Evolutionary conservation across 2,888 invertebrate species (phyloP).

Genomic region (Trypoxylon attenuatum): DNA sequence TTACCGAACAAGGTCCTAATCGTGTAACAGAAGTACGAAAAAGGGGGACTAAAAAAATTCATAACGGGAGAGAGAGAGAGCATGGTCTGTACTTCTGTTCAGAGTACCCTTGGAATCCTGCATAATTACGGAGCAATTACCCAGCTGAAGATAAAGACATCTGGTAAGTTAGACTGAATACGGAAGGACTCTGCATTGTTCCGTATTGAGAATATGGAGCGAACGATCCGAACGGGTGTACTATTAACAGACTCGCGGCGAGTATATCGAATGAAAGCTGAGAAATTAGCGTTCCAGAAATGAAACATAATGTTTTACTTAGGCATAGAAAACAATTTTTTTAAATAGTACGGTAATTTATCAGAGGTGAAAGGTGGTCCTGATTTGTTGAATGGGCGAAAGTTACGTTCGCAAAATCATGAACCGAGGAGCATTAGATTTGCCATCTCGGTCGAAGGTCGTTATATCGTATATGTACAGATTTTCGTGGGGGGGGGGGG

Average conservation of each 20-base stretch:
- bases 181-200: too few relatives aligned
- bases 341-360: conserved; percentile 37
- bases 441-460: too few relatives aligned
- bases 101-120: not conserved
- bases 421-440: not conserved
- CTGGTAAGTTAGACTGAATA: too few relatives aligned
- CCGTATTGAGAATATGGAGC: too few relatives aligned
- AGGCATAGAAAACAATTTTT: conserved; percentile 23
- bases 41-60: conserved; percentile 2
- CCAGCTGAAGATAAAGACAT: too few relatives aligned
- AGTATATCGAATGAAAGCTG: conserved; percentile 33
- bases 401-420: not conserved
- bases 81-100: conserved; percentile 16
- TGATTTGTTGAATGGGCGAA: not conserved
- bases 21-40: conserved; percentile 5
- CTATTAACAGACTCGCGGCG: conserved; percentile 31
- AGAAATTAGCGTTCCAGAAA: conserved; percentile 21
- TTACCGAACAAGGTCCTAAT: not conserved
- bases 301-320: conserved; percentile 24
- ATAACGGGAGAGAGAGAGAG: conserved; percentile 20
- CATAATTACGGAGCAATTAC: not conserved
- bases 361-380: conserved; percentile 18
- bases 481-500: too few relatives aligned
- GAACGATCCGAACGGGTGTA: too few relatives aligned
- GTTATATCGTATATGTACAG: not conserved